Evolutionary conservation across 2,797 vertebrate genomes (phyloP), one percentile per base, ranked within the genome.

Genomic region (Gobionotothen gibberifrons): DNA sequence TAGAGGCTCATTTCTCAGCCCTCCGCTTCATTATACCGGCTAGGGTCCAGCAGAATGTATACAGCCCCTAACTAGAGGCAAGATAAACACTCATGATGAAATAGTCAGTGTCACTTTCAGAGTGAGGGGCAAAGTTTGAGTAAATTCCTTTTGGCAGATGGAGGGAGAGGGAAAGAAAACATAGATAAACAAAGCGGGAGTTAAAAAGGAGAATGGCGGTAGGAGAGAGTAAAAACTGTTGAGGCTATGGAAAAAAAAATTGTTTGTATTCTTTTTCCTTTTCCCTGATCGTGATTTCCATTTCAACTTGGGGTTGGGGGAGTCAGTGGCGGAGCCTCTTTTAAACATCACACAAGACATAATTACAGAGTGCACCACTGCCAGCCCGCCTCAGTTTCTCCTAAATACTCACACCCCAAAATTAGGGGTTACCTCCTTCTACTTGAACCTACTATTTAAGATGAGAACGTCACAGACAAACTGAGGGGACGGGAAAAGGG

Each of bases 401-500:
- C 92, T 89, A 89, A 92, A 93, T 88, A 92, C 85, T 90, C 92
- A 89, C 89, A 92, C 89, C 82, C 90, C 80, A 91, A 94, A 56
- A 94, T 93, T 90, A 91, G 85, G 91, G 93, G 85, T 92, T 93
- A 92, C 90, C 87, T 90, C 86, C 68, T 77, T 80, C 76, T 69
- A 81, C 62, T 87, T 84, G 65, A 88, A 89, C 79, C 87, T 91
- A 74, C 78, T 84, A 92, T 90, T 93, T 91, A 63, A 79, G 77
- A 80, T 61, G 61, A 84, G 81, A 85, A 91, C 61, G 75, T 90
- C 88, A 83, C 79, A 80, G 82, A 66, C 77, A 80, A 84, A 87
- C 71, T 80, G 78, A 69, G 42, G 22, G 57, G 68, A 69, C 3
- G 21, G 62, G 54, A 82, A 36, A 73, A 72, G 49, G 72, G 71